Base-by-base conservation (phyloP, 2,888 invertebrate species). In the Trachelus iudaicus region DNA sequence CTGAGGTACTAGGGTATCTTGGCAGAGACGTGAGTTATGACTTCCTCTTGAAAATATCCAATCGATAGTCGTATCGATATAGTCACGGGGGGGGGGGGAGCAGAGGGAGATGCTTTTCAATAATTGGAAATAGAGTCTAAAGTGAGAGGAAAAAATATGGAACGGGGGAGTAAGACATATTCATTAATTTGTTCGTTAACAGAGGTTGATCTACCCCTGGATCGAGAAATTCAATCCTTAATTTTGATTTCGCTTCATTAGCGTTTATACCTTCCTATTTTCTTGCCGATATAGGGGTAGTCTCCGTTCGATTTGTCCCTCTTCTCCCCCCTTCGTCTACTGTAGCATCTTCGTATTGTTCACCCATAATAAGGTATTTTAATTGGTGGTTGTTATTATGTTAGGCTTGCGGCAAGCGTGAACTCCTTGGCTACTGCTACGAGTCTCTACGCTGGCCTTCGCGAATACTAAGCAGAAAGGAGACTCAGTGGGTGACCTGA, bases 361-460 rank as follows among this genome's bases (percentile, higher is more conserved):
- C 83, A 84, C 81, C 84, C 85, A 83, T 89, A 89, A 88, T 89
- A 89, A 90, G 89, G 90, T 89, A 90, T 90, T 90, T 90, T 90
- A 90, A 90, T 90, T 90, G 89, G 89, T 85, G 81, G 85, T 86
- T 85, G 87, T 87, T 88, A 90, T 90, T 89, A 89, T 87, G 87
- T 89, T 88, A 78, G 82, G 82, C 80, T 80, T 73, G 81, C 80
- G 80, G 79, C 82, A 80, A 79, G 78, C 79, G 71, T 15, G 30
- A 31, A 71, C 71, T 71, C 23, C 33, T 34, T 71, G 31, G 33
- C 71, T 71, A 71, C 71, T 34, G 23, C 31, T 71, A 1, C 34
- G 33, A 71, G 71, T 12, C 13, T 33, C 33, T 71, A 12, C 34
- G 71, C 15, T 71, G 71, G 71, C 71, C 33, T 13, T 71, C 13